phyloP scores from a whole-genome alignment of 2,888 invertebrate species.

The Latheticus oryzae region DNA sequence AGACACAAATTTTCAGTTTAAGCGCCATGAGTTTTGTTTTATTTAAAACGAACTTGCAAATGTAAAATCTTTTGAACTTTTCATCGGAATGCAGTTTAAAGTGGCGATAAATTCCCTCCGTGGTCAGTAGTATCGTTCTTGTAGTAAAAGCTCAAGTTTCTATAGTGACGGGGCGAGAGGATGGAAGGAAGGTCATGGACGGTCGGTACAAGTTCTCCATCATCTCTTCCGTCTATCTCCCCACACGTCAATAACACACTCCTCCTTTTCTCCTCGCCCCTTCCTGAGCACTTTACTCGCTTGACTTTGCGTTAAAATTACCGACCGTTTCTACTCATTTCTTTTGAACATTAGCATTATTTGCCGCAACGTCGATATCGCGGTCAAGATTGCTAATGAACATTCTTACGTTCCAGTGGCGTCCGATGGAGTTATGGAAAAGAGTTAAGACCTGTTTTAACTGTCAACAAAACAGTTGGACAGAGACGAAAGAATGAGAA shows the following conservation, averaged over 20 bases:
- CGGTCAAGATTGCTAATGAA: slow-evolving; percentile 56
- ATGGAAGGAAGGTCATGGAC: slow-evolving; percentile 64
- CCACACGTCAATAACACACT: slow-evolving; percentile 17
- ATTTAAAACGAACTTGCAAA: too few species aligned
- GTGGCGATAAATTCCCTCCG: neutral
- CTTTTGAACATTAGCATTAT: too few species aligned
- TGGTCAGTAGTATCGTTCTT: slow-evolving; percentile 34
- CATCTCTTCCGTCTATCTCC: slow-evolving; percentile 52
- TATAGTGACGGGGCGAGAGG: slow-evolving; percentile 49
- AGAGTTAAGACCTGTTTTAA: slow-evolving; percentile 28
- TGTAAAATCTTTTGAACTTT: too few species aligned
- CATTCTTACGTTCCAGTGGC: slow-evolving; percentile 53
- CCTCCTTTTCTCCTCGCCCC: neutral
- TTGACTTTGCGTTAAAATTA: slow-evolving; percentile 32
- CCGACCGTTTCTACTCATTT: slow-evolving; percentile 38
- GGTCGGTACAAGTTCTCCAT: slow-evolving; percentile 61
- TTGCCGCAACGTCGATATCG: slow-evolving; percentile 46
- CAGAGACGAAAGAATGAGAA: too few species aligned
- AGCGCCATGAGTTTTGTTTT: too few species aligned
- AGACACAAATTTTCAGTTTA: slow-evolving; percentile 26
- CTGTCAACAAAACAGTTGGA: slow-evolving; percentile 17
- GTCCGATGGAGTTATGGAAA: slow-evolving; percentile 8
- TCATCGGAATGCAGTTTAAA: slow-evolving; percentile 10
- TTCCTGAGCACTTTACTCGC: slow-evolving; percentile 27
- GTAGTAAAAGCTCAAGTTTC: slow-evolving; percentile 27